Base-by-base conservation (phyloP, 2,888 invertebrate genomes). In the Drosophila acutilabella region DNA sequence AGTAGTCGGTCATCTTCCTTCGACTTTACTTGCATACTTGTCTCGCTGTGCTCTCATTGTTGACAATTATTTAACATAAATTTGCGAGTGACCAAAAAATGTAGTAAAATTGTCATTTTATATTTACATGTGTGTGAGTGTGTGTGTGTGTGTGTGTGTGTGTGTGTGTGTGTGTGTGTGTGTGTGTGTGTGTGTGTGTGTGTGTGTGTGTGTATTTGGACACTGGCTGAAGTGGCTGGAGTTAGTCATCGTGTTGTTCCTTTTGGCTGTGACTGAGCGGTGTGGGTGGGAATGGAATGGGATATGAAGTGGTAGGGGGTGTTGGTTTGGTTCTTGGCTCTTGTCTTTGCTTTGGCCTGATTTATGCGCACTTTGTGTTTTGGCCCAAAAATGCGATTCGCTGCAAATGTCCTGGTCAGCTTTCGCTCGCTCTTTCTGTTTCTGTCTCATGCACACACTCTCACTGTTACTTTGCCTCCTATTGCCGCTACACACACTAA, bases 261-360 rank as follows among this genome's bases (percentile, higher is more conserved):
- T n/a, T n/a, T 4, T 2, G 13, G 13, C 7, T n/a, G 38, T 13
- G 26, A 4, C 3, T 33, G 42, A 30, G 8, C 4, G 59, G 44
- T 52, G 42, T 26, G 11, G 52, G 44, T 59, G 62, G 62, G 38
- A 1, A 14, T 54, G 58, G 57, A 33, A 11, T 36, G 20, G 30
- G 0, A 30, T 30, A 8, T 30, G 8, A 30, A 5, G 30, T 30
- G 30, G 30, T 8, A 2, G 1, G 30, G 26, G 30, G 30, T 30
- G 30, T 30, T 30, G 30, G 30, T 30, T 8, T 18, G 41, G 33
- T 41, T 60, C 56, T 77, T 68, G 65, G 75, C 69, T 74, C 74
- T 71, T 73, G 69, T 86, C 73, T 86, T 78, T 83, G 71, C 78
- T 53, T 70, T 72, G 81, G 44, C 68, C 78, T 83, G 87, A 86